A percentile compares a stretch with the other conserved stretches of the same genome.
These are phyloP conservation scores for Neotragus pygmaeus DNA, from an alignment of 2,113 vertebrate species.

Conservation along the genomic window DNA sequence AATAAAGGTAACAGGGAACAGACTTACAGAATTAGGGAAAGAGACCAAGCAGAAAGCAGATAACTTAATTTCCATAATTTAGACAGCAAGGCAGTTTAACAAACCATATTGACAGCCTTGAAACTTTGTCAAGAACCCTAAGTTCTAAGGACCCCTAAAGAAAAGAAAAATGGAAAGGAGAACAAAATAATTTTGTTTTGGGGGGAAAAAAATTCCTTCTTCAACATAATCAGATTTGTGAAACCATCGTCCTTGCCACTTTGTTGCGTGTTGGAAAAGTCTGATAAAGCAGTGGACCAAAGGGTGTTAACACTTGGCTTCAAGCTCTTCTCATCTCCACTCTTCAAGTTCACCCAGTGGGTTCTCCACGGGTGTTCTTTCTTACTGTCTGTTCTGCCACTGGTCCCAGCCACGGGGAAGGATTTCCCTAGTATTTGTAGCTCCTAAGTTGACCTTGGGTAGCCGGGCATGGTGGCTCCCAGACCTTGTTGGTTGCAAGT, in stretches of 20 bases:
- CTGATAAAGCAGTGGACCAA: no score
- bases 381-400: background rate
- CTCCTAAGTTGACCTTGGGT: background rate
- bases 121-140: background rate
- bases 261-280: background rate
- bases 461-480: background rate
- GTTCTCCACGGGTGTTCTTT: accelerated
- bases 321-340: no score
- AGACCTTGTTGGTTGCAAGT: background rate
- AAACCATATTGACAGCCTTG: background rate
- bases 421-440: background rate
- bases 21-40: background rate
- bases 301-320: accelerated
- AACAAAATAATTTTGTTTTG: background rate
- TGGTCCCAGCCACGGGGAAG: background rate
- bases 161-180: background rate
- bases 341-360: background rate
- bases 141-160: background rate
- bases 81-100: background rate
- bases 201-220: background rate
- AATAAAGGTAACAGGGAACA: background rate
- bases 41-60: background rate
- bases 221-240: background rate
- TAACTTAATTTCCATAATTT: background rate
- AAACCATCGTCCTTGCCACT: background rate